phyloP scores from a whole-genome alignment of 2,888 invertebrate genomes.

The Andrena bicolor region DNA sequence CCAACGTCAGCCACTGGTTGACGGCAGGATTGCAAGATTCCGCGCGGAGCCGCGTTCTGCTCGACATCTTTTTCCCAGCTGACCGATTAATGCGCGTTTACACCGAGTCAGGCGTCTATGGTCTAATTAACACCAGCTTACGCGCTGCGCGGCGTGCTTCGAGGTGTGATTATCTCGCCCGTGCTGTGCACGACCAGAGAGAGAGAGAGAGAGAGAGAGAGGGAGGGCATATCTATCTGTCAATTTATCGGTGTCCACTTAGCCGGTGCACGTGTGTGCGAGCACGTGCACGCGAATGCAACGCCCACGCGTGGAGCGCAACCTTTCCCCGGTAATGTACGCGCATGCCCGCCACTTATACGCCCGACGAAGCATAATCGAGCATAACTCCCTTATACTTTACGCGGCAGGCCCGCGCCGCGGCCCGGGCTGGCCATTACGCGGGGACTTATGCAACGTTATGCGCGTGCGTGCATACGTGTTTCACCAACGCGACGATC shows the following conservation, averaged over 20 bases:
- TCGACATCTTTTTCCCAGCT: slow-evolving; percentile 27
- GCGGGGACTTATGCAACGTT: slow-evolving; percentile 54
- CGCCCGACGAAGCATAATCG: slow-evolving; percentile 58
- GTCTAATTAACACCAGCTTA: slow-evolving; percentile 53
- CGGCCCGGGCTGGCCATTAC: slow-evolving; percentile 49
- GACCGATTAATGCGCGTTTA: slow-evolving; percentile 44
- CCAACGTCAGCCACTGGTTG: not conserved
- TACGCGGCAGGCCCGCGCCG: slow-evolving; percentile 44
- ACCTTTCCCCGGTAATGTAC: slow-evolving; percentile 39
- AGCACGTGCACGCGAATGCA: slow-evolving; percentile 49
- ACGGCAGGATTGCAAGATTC: slow-evolving; percentile 18
- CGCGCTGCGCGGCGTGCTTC: slow-evolving; percentile 25
- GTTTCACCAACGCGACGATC: slow-evolving; percentile 55
- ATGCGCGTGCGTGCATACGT: slow-evolving; percentile 13
- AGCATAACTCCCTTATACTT: slow-evolving; percentile 55
- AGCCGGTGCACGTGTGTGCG: slow-evolving; percentile 43
- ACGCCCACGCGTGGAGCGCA: slow-evolving; percentile 48
- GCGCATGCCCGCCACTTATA: slow-evolving; percentile 46
- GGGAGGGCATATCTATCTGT: slow-evolving; percentile 55
- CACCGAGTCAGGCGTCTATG: slow-evolving; percentile 44
- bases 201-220: not conserved
- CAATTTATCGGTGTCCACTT: slow-evolving; percentile 67
- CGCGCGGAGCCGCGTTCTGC: slow-evolving; percentile 9
- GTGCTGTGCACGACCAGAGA: not conserved
- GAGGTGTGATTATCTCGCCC: slow-evolving; percentile 58